Conservation (phyloP, 2,113 vertebrate genomes). For the Butastur rufipennis region DNA sequence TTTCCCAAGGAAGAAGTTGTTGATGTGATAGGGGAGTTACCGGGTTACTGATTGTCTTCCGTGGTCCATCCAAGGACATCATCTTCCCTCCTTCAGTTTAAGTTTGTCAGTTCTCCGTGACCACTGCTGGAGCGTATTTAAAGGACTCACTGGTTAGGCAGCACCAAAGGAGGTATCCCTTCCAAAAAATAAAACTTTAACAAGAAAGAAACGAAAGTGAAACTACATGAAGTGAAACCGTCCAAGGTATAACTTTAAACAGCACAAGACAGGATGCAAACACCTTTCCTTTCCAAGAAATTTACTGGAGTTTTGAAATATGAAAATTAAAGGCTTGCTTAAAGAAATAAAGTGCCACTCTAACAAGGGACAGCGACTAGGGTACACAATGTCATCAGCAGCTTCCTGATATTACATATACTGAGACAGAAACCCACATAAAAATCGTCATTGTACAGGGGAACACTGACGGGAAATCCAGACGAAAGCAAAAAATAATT, state of each 20-base stretch:
- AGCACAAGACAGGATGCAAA: background rate
- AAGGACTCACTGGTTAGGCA: background rate
- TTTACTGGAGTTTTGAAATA: background rate
- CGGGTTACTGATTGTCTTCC: constrained; percentile 58
- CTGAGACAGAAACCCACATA: background rate
- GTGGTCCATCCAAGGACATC: constrained; percentile 44
- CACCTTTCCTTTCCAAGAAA: background rate
- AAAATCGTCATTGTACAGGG: background rate
- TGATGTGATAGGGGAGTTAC: constrained; percentile 42
- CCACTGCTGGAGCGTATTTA: background rate
- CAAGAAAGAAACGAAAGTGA: background rate
- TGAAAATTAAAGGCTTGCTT: background rate
- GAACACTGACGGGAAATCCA: background rate
- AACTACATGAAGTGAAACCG: background rate
- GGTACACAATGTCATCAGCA: background rate
- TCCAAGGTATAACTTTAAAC: background rate
- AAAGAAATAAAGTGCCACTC: background rate
- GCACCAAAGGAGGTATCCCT: background rate
- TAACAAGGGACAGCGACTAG: background rate
- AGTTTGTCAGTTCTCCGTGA: background rate
- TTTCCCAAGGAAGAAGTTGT: background rate
- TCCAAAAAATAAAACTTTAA: background rate
- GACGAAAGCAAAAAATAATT: background rate
- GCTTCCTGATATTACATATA: background rate
- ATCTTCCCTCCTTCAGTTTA: constrained; percentile 50